A percentile compares a stretch with the other conserved stretches of the same genome.
Conservation (phyloP, 2,888 invertebrate species). For the Lepidocyrtoides sp. region DNA sequence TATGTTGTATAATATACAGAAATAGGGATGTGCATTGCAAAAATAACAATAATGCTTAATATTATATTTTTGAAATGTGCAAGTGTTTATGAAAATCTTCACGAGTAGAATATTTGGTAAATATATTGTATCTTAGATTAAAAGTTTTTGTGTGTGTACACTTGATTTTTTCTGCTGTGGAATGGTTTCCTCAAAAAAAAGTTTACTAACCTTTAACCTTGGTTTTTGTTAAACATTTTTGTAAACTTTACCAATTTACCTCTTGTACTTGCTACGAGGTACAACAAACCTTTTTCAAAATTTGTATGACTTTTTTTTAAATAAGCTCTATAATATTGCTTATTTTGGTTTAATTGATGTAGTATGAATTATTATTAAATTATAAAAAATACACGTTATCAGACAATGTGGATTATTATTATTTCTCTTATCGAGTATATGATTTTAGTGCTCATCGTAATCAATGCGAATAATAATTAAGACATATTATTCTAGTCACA, state of each 20-base stretch:
- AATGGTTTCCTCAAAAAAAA: not conserved
- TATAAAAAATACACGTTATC: conserved; percentile 5
- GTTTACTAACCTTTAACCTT: conserved; percentile 16
- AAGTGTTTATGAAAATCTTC: conserved; percentile 21
- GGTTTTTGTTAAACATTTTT: not conserved
- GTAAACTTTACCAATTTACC: too few species aligned
- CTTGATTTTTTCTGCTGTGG: not conserved
- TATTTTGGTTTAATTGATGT: not conserved
- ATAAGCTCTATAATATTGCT: not conserved
- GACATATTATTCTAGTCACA: too few species aligned
- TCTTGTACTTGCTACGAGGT: not conserved
- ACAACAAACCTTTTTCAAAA: not conserved
- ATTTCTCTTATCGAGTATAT: not conserved
- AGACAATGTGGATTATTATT: too few species aligned
- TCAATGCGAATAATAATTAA: not conserved
- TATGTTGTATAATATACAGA: conserved; percentile 16
- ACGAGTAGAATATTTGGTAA: too few species aligned
- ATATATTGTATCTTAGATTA: too few species aligned
- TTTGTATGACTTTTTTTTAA: too few species aligned
- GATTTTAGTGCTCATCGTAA: conserved; percentile 87
- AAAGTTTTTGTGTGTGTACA: conserved; percentile 34
- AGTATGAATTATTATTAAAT: not conserved
- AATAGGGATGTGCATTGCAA: conserved; percentile 15
- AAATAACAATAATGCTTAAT: not conserved
- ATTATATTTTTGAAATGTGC: conserved; percentile 4